Base-by-base conservation (phyloP, 2,113 vertebrate species). In the Trematomus loennbergii region DNA sequence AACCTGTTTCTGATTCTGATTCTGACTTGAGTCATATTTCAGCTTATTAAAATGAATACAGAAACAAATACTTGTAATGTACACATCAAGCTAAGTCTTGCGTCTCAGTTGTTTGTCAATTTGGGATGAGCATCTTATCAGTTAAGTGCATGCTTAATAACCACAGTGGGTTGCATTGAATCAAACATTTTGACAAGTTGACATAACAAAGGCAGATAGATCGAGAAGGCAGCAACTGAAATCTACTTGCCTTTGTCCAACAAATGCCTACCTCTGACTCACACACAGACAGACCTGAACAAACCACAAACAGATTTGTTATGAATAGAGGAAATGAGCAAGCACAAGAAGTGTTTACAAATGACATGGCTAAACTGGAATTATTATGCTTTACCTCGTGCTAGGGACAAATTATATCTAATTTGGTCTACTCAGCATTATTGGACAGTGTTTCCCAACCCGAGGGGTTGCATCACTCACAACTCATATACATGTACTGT, bases 81-180 rank as follows among this genome's bases (percentile, higher is more conserved):
- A 40, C 36, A 40, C 36, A 40, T 40, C 36, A 40, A 8, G 36
- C 36, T 7, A 40, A 40, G 5, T 40, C 36, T 40, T 40, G 36
- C 1, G 36, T 40, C 36, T 29, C 25, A 60, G 9, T 29, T 65
- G 20, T 59, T 40, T 40, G 33, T 43, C 12, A 12, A 59, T 5
- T 81, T 40, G 17, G n/a, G 16, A 67, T 45, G 45, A 66, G 10
- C 9, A 70, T 55, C 55, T 53, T 68, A 68, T 78, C 63, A 76
- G 36, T 71, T 65, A 36, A 22, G 72, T 79, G 17, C 55, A 55
- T 59, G 36, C 17, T 40, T 52, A 40, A 63, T 69, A 2, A 10
- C 22, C 52, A 68, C 15, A 71, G 22, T 64, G n/a, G 57, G 9
- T 25, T 13, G 15, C 8, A 63, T 11, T 46, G 11, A 53, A 46